Percentiles rank a stretch among this genome's conserved stretches.
Evolutionary conservation across 2,888 invertebrate species (phyloP).

Genomic region (Rutpela maculata): DNA sequence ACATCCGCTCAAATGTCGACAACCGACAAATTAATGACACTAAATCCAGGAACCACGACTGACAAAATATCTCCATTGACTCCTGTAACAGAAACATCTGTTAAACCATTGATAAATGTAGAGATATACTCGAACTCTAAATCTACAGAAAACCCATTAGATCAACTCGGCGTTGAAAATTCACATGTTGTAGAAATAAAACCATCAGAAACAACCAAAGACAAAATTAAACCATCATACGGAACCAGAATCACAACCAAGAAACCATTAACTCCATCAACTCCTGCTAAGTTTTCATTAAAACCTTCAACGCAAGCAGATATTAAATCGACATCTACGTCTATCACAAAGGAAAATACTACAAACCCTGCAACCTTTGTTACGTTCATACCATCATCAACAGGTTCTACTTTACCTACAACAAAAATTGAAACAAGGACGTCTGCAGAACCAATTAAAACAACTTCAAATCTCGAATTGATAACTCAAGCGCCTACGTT

Average conservation of each 20-base stretch:
- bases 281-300: background rate
- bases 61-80: conserved; percentile 40
- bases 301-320: background rate
- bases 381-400: conserved; percentile 21
- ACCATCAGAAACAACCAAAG: conserved; percentile 29
- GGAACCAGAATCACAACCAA: conserved; percentile 6
- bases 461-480: conserved; percentile 5
- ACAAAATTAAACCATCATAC: background rate
- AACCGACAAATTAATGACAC: conserved; percentile 45
- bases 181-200: conserved; percentile 47
- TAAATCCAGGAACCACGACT: conserved; percentile 39
- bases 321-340: background rate
- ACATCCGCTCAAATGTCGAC: conserved; percentile 40
- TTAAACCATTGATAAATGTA: conserved; percentile 53
- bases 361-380: conserved; percentile 17
- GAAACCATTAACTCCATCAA: conserved; percentile 8
- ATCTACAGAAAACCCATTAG: conserved; percentile 55
- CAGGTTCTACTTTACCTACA: conserved; percentile 23
- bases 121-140: conserved; percentile 57
- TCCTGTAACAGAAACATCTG: conserved; percentile 11
- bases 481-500: conserved; percentile 30
- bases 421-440: conserved; percentile 12
- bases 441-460: background rate
- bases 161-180: conserved; percentile 24
- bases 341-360: background rate